Evolutionary conservation across 2,113 vertebrate genomes (phyloP).

Genomic region (Zosterops pallidus): DNA sequence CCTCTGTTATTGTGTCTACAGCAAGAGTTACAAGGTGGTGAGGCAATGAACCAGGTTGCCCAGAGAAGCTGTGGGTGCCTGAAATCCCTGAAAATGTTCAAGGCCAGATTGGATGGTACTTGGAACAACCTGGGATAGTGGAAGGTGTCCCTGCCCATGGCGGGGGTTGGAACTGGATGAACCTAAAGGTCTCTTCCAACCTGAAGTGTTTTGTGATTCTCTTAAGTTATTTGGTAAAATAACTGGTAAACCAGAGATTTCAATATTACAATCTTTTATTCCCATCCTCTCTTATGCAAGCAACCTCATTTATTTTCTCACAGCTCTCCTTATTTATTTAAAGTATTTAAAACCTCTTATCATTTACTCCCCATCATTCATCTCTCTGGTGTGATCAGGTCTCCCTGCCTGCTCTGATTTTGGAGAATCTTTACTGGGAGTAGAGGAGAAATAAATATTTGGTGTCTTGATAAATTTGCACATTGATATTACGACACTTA

Average conservation of each 20-base stretch:
- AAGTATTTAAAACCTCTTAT: neutral
- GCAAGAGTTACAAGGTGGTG: neutral
- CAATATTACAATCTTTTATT: neutral
- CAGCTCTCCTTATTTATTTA: neutral
- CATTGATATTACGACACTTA: neutral
- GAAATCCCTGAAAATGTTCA: neutral
- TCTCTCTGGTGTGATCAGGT: neutral
- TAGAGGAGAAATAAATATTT: neutral
- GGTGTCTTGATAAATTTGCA: neutral
- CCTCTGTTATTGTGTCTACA: neutral
- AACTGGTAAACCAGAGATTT: neutral
- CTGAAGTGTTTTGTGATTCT: neutral
- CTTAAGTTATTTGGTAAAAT: neutral
- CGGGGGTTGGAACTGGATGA: neutral
- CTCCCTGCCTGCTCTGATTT: neutral
- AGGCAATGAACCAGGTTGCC: too few relatives aligned
- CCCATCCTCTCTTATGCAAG: neutral
- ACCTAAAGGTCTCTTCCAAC: neutral
- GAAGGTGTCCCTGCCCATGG: neutral
- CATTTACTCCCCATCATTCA: rapidly evolving
- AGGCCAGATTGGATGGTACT: neutral
- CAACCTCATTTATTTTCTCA: neutral
- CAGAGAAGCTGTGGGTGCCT: neutral
- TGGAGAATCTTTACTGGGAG: neutral
- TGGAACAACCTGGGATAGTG: neutral